Evolutionary conservation across 2,113 vertebrate species (phyloP).

Genomic region (Odontesthes bonariensis): DNA sequence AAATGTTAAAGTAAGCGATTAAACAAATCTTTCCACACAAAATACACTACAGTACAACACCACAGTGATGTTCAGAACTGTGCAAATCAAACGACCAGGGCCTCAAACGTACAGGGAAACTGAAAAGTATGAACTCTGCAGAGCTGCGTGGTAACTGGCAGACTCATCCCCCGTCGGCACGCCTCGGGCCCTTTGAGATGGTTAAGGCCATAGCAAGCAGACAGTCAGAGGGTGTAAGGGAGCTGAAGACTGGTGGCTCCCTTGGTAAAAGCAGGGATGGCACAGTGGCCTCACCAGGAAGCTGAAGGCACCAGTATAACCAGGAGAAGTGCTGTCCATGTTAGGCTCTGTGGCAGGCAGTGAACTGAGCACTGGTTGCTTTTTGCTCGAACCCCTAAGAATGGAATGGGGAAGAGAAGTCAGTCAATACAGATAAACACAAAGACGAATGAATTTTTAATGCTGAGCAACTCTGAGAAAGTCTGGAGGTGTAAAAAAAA

Average conservation of each 20-base stretch:
- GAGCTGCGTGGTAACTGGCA: constrained; percentile 47
- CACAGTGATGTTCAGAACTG: constrained; percentile 61
- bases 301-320: constrained; percentile 89
- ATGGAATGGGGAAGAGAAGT: neutral
- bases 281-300: constrained; percentile 87
- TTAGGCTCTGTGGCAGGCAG: constrained; percentile 72
- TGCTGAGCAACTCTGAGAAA: neutral
- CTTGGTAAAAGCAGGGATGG: constrained; percentile 44
- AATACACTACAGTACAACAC: constrained; percentile 78
- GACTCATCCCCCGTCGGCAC: constrained; percentile 59
- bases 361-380: constrained; percentile 87
- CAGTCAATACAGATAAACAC: neutral
- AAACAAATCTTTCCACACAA: constrained; percentile 75
- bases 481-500: neutral
- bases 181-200: constrained; percentile 62
- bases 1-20: constrained; percentile 56
- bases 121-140: constrained; percentile 35
- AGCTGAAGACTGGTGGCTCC: constrained; percentile 59
- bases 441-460: constrained; percentile 24
- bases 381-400: constrained; percentile 91
- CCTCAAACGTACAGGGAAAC: constrained; percentile 30
- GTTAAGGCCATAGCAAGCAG: constrained; percentile 72
- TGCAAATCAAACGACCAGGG: constrained; percentile 47
- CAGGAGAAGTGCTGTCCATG: constrained; percentile 86
- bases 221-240: constrained; percentile 67